A percentile compares a stretch with the other conserved stretches of the same genome.
Evolutionary conservation across 2,113 vertebrate genomes (phyloP).

Genomic region (Macheiramphus alcinus): DNA sequence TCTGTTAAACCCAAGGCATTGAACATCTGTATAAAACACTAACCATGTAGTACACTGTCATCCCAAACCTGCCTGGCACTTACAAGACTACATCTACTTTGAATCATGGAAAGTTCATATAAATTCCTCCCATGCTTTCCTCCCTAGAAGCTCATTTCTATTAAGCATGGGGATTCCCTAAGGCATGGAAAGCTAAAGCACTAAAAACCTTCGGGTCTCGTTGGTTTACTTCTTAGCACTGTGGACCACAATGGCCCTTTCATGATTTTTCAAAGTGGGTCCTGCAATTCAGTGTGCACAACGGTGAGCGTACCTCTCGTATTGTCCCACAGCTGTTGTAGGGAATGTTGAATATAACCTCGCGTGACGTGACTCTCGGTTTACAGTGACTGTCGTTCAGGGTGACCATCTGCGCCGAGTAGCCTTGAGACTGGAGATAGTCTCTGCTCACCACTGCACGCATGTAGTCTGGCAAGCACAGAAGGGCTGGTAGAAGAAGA

Average conservation of each 20-base stretch:
- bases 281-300: too few relatives aligned
- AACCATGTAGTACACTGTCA: background rate
- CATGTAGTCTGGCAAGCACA: conserved; percentile 71
- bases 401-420: background rate
- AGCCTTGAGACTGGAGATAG: conserved; percentile 64
- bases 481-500: conserved; percentile 30
- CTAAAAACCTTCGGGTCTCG: rapidly evolving
- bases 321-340: conserved; percentile 59
- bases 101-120: background rate
- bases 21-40: background rate
- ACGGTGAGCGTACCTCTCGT: conserved; percentile 7
- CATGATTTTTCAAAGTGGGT: background rate
- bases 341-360: conserved; percentile 70
- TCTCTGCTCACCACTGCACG: conserved; percentile 47
- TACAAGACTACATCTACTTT: background rate
- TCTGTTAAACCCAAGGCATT: background rate
- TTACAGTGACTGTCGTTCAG: background rate
- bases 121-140: background rate
- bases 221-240: background rate
- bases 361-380: background rate
- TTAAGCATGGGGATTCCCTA: background rate
- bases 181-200: background rate
- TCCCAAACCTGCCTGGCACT: background rate
- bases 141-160: background rate
- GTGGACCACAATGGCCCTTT: background rate